Evolutionary conservation across 2,888 invertebrate species (phyloP), one percentile per base, ranked within the genome.

Genomic region (Tryphoninae sp.): DNA sequence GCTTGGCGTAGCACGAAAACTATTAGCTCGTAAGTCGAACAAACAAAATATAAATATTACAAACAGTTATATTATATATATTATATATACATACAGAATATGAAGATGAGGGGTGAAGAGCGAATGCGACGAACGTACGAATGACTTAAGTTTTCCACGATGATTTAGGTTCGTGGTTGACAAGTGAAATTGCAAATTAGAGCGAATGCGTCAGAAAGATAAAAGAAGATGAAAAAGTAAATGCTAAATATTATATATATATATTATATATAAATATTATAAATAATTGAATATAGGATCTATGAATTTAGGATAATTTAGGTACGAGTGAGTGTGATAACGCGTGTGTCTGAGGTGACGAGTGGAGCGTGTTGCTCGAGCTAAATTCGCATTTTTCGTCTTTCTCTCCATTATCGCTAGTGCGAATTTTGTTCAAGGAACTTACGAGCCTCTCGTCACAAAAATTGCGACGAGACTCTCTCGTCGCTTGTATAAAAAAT

Each of bases 21-120:
- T 91, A 91, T 91, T 92, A 91, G 91, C 88, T 88, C 89, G 86
- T 92, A 92, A 92, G 91, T 78, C 88, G 87, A 88, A 89, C 83
- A 91, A 91, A 91, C 90, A 91, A 91, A 91, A 91, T 90, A 91
- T 91, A 89, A 91, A 91, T 90, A 91, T 91, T 90, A 90, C 89
- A 91, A 91, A 91, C 90, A 90, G 90, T 90, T 91, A 91, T 91
- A 90, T 90, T 90, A 91, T 89, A 91, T 91, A 91, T 91, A 91
- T 91, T 91, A 91, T 91, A 91, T 90, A 91, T 90, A 90, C 89
- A 91, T 90, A 90, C 90, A 90, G 88, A 89, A 89, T 89, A 90
- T 89, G 89, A 87, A 86, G 89, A 87, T 62, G 78, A 65, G 76
- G 61, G 62, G 71, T 51, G 71, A 62, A 67, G 80, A 68, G 42